Conservation (phyloP, 1,140 invertebrate species). For the Nasonia vitripennis region DNA sequence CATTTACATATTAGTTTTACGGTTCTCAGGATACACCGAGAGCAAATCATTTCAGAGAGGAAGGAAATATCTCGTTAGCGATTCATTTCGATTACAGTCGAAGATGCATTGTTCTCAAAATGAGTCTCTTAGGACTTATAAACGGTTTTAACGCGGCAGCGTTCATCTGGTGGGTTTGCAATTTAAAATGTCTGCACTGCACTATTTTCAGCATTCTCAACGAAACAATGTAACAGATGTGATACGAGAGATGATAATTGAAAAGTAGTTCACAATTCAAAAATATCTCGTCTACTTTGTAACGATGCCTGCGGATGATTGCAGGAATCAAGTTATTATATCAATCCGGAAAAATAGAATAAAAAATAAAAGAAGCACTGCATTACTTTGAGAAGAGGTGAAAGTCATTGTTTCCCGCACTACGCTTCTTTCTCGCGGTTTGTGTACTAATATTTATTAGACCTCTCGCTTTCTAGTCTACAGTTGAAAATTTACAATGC, state of each 20-base stretch:
- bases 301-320: neutral
- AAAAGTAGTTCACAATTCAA: neutral
- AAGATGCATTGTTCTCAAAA: neutral
- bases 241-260: neutral
- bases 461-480: neutral
- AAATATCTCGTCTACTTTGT: neutral
- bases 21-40: too few species aligned
- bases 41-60: neutral
- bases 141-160: neutral
- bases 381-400: neutral
- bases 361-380: neutral
- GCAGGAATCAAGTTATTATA: neutral
- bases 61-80: neutral
- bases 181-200: neutral
- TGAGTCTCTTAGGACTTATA: neutral
- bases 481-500: constrained; percentile 4
- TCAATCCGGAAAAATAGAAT: neutral
- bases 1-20: too few species aligned
- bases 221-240: neutral
- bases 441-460: constrained; percentile 1
- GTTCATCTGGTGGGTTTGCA: neutral
- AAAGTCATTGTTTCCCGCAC: constrained; percentile 3
- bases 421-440: neutral
- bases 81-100: neutral
- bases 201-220: neutral